Conservation (phyloP, 2,113 vertebrate genomes). For the Calcarius ornatus region DNA sequence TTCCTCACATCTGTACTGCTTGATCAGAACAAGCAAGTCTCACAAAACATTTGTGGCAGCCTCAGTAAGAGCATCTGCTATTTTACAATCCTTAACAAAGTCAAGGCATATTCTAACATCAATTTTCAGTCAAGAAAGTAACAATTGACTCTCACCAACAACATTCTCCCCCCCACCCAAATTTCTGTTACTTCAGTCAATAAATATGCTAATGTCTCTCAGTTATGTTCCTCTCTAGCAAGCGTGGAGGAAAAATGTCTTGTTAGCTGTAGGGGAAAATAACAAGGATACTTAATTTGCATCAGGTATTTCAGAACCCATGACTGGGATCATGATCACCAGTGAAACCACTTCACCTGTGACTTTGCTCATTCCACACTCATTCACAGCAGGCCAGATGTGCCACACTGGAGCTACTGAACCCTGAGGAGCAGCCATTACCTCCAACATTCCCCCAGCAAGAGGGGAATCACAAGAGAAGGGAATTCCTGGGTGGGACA, state of each 20-base stretch:
- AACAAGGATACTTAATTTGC: neutral
- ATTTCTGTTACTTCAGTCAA: neutral
- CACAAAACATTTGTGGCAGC: neutral
- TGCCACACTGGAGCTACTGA: neutral
- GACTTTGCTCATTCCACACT: neutral
- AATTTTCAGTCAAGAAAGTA: neutral
- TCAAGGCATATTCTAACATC: neutral
- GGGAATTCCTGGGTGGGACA: neutral
- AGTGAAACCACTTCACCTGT: neutral
- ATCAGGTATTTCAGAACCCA: neutral
- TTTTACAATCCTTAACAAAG: neutral
- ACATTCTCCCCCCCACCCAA: rapidly evolving
- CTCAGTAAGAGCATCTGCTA: neutral
- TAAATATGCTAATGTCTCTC: neutral
- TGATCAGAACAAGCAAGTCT: neutral
- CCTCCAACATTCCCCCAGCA: neutral
- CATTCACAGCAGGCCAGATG: neutral
- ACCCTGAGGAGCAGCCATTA: neutral
- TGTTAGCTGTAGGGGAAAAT: neutral
- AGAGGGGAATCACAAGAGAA: neutral
- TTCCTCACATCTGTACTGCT: neutral
- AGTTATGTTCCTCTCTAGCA: neutral
- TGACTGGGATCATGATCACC: neutral
- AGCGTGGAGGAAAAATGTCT: neutral
- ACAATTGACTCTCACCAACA: neutral